phyloP scores from a whole-genome alignment of 2,888 invertebrate species.

The Craniophora ligustri region DNA sequence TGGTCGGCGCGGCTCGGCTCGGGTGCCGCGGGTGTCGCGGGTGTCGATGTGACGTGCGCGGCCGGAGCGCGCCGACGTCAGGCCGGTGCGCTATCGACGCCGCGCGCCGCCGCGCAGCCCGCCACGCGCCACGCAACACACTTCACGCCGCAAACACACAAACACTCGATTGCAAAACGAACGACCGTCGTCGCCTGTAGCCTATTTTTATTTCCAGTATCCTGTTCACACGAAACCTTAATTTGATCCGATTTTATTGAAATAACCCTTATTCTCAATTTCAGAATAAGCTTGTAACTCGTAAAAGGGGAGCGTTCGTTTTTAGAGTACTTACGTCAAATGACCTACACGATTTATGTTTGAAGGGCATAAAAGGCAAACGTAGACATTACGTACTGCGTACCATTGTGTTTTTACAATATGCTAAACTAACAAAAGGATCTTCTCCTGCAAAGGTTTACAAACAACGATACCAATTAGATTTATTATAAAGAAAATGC shows the following conservation, averaged over 20 bases:
- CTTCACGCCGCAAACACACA: slow-evolving; percentile 75
- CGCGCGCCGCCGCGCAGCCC: slow-evolving; percentile 65
- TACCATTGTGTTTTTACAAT: slow-evolving; percentile 27
- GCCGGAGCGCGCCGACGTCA: slow-evolving; percentile 67
- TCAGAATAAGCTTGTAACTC: slow-evolving; percentile 51
- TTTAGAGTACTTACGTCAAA: slow-evolving; percentile 50
- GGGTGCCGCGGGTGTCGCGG: slow-evolving; percentile 64
- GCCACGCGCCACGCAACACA: slow-evolving; percentile 67
- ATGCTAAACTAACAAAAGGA: not conserved
- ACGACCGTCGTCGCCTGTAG: slow-evolving; percentile 63
- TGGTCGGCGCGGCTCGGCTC: slow-evolving; percentile 58
- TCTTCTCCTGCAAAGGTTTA: too few relatives aligned
- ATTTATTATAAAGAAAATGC: slow-evolving; percentile 21
- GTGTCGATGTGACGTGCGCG: slow-evolving; percentile 71
- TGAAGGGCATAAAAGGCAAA: slow-evolving; percentile 53
- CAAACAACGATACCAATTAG: not conserved
- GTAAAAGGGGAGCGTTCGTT: slow-evolving; percentile 53
- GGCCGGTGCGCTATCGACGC: slow-evolving; percentile 61
- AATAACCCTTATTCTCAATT: slow-evolving; percentile 60
- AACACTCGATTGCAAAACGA: slow-evolving; percentile 78
- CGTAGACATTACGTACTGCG: slow-evolving; percentile 17
- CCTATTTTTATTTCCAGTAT: slow-evolving; percentile 70
- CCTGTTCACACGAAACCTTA: slow-evolving; percentile 69
- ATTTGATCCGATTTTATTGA: slow-evolving; percentile 67
- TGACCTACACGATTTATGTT: slow-evolving; percentile 53